These are phyloP conservation scores for Rhingia campestris DNA, from an alignment of 2,888 invertebrate genomes.

Conservation along the genomic window DNA sequence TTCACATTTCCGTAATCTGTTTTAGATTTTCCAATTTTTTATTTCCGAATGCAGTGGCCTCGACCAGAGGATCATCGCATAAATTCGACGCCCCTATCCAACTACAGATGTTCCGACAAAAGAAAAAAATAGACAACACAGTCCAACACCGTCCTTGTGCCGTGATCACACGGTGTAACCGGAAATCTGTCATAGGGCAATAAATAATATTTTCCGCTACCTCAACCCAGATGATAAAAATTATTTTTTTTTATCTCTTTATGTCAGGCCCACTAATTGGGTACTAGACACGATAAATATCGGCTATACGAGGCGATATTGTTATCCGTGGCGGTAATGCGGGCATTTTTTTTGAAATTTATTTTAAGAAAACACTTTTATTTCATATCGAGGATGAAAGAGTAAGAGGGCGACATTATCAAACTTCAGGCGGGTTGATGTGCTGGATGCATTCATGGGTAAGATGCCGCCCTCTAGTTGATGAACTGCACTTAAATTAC, in stretches of 20 bases:
- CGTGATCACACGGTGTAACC: conserved; percentile 38
- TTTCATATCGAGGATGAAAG: conserved; percentile 25
- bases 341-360: conserved; percentile 62
- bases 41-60: neutral
- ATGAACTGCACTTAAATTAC: conserved; percentile 73
- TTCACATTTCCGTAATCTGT: conserved; percentile 1
- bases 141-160: conserved; percentile 10
- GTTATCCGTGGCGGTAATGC: conserved; percentile 56
- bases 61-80: conserved; percentile 26
- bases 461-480: conserved; percentile 50
- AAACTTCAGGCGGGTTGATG: conserved; percentile 40
- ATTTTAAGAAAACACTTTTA: conserved; percentile 60
- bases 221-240: conserved; percentile 58
- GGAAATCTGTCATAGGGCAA: conserved; percentile 64
- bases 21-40: conserved; percentile 6
- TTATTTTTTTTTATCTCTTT: conserved; percentile 47
- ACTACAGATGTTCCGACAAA: conserved; percentile 19
- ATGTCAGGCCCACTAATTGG: conserved; percentile 68
- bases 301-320: conserved; percentile 47
- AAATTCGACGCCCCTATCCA: conserved; percentile 45
- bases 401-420: neutral
- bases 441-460: conserved; percentile 43
- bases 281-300: conserved; percentile 42
- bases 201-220: conserved; percentile 66
- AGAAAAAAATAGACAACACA: conserved; percentile 4